phyloP scores from a whole-genome alignment of 2,888 invertebrate genomes.

The Drosophila atroscutellata region DNA sequence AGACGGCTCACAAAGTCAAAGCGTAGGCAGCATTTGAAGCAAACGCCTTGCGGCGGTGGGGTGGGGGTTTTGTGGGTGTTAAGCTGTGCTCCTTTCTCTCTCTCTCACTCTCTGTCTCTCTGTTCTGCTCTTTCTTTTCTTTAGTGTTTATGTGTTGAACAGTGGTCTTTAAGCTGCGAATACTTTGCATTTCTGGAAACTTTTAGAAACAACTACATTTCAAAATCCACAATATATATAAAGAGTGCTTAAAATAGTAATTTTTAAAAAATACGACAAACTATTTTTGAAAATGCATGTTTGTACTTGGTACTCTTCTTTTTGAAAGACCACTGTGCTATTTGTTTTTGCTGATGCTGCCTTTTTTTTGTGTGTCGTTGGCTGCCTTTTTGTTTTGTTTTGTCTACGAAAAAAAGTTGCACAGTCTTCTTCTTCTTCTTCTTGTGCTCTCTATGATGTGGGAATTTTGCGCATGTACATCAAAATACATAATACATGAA shows the following conservation, averaged over 20 bases:
- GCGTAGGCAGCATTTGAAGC: constrained; percentile 49
- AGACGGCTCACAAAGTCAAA: constrained; percentile 19
- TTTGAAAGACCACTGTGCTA: not conserved
- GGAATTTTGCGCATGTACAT: constrained; percentile 80
- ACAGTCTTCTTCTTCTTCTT: constrained; percentile 23
- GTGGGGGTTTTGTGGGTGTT: constrained; percentile 28
- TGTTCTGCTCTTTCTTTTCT: not conserved
- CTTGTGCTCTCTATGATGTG: constrained; percentile 33
- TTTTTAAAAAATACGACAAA: not conserved
- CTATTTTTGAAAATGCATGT: not conserved
- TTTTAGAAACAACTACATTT: not conserved
- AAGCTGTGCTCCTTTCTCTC: constrained; percentile 29
- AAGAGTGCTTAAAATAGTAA: not conserved
- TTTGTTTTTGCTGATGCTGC: constrained; percentile 9
- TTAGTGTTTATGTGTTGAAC: not conserved
- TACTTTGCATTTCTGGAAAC: not conserved
- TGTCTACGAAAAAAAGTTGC: constrained; percentile 66
- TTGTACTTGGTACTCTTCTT: not conserved
- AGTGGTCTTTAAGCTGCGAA: not conserved
- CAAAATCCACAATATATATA: not conserved
- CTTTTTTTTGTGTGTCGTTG: constrained; percentile 36
- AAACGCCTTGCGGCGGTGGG: constrained; percentile 1
- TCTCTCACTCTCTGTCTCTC: not conserved
- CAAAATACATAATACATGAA: constrained; percentile 71
- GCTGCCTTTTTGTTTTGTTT: constrained; percentile 61